Conservation (phyloP, 2,113 vertebrate species). For the Astatoreochromis straeleni region DNA sequence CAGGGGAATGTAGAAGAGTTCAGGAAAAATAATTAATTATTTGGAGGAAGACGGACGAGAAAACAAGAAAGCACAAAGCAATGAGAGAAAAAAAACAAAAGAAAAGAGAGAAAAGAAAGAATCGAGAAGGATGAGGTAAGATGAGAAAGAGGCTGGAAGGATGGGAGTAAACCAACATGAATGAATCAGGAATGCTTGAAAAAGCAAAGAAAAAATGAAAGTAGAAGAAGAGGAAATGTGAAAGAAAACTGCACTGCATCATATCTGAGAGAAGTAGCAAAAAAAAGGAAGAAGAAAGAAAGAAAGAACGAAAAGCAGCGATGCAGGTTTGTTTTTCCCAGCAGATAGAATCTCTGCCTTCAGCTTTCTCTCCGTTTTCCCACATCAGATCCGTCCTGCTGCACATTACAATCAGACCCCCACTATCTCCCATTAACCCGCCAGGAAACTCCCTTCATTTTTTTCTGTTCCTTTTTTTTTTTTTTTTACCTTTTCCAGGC, state of each 20-base stretch:
- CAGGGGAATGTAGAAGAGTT: background rate
- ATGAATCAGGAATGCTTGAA: background rate
- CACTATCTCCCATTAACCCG: conserved; percentile 36
- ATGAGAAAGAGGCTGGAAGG: background rate
- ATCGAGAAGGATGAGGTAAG: background rate
- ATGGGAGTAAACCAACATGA: background rate
- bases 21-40: background rate
- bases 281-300: background rate
- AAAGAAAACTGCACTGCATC: background rate
- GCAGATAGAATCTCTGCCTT: conserved; percentile 52
- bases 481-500: background rate
- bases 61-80: background rate
- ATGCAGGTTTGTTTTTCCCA: conserved; percentile 18
- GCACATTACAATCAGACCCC: conserved; percentile 38
- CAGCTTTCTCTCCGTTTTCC: conserved; percentile 26
- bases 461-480: background rate
- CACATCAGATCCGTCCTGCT: conserved; percentile 10
- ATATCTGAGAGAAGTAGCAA: background rate
- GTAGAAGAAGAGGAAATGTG: background rate
- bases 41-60: background rate
- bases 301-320: background rate
- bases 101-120: background rate
- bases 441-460: conserved; percentile 13
- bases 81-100: background rate
- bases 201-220: background rate